Conservation (phyloP, 2,797 vertebrate species). For the Pangasius djambal region DNA sequence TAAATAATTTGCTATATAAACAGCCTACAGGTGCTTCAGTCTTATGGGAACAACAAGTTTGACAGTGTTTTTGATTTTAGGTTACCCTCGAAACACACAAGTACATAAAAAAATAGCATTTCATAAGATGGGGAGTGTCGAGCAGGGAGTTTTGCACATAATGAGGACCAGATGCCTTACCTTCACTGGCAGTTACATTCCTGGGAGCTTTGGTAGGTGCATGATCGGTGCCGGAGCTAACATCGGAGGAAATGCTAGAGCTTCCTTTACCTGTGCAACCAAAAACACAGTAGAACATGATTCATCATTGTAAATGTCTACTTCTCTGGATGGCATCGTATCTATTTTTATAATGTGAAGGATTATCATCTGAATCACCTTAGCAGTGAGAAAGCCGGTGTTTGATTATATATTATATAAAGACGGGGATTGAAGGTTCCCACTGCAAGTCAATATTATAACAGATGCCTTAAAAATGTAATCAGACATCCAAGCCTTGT, state of each 20-base stretch:
- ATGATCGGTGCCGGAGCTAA: constrained; percentile 98
- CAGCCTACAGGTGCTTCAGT: constrained; percentile 64
- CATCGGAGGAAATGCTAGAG: constrained; percentile 99
- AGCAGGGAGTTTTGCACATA: constrained; percentile 68
- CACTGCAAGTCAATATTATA: constrained; percentile 56
- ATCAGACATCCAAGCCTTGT: constrained; percentile 35
- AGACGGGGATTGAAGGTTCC: constrained; percentile 21
- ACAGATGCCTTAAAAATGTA: constrained; percentile 55
- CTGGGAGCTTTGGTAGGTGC: constrained; percentile 93
- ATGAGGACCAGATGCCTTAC: constrained; percentile 88
- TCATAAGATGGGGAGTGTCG: constrained; percentile 48
- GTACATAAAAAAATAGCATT: constrained; percentile 71
- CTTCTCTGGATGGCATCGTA: not conserved
- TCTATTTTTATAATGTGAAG: not conserved
- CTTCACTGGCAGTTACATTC: constrained; percentile 97
- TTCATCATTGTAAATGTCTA: constrained; percentile 48
- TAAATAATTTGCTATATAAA: constrained; percentile 60
- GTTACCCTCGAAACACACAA: constrained; percentile 73
- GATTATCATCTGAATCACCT: not conserved
- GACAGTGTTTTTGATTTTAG: constrained; percentile 71
- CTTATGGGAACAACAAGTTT: constrained; percentile 71
- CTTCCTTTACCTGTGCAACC: constrained; percentile 91
- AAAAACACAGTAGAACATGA: constrained; percentile 45
- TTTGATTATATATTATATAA: not conserved
- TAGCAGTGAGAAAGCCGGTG: not conserved